A percentile compares a stretch with the other conserved stretches of the same genome.
phyloP scores from a whole-genome alignment of 2,888 invertebrate species.

The Dicyrtoma fusca region DNA sequence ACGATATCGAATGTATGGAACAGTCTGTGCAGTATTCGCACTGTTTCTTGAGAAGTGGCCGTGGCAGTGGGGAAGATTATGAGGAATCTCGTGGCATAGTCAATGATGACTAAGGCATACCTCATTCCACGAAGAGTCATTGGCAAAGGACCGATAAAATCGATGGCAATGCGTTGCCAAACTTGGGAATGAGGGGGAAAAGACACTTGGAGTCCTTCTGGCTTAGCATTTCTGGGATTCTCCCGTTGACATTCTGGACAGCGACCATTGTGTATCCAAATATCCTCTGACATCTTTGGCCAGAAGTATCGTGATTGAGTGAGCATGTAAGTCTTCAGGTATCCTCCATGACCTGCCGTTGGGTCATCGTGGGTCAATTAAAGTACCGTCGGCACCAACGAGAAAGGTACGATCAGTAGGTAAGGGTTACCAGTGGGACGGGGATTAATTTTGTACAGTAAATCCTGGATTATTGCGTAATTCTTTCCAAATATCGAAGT shows the following conservation, averaged over 20 bases:
- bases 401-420: constrained; percentile 2
- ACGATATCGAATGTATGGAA: too few species aligned
- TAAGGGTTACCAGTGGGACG: not conserved
- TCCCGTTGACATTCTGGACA: constrained; percentile 26
- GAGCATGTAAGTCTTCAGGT: not conserved
- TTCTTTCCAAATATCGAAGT: not conserved
- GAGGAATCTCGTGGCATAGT: not conserved
- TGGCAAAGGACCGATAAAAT: constrained; percentile 22
- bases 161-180: constrained; percentile 24
- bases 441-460: not conserved
- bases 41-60: too few species aligned
- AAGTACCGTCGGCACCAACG: not conserved
- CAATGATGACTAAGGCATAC: constrained; percentile 12
- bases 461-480: not conserved
- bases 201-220: not conserved
- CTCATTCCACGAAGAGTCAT: not conserved
- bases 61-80: too few species aligned
- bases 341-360: constrained; percentile 11
- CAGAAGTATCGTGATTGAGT: constrained; percentile 12
- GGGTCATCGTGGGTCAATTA: not conserved
- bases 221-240: not conserved
- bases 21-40: too few species aligned
- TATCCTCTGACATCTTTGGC: constrained; percentile 6
- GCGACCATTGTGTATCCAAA: not conserved
- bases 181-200: not conserved